Percentiles rank a stretch among this genome's conserved stretches.
Evolutionary conservation across 64 coral and sea anemone species (phyloP).

Genomic region (Astreopora myriophthalma): DNA sequence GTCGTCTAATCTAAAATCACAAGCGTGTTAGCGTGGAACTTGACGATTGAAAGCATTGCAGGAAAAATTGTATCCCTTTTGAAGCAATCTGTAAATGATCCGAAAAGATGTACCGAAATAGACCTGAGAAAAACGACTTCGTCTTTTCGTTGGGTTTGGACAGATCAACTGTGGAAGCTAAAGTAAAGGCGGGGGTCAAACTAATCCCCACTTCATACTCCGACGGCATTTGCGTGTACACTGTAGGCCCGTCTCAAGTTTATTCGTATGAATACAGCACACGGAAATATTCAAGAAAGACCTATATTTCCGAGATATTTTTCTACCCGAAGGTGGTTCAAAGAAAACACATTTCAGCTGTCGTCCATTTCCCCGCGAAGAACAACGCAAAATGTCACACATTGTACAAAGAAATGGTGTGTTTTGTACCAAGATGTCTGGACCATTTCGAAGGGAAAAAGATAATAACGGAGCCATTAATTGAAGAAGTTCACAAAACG

Average conservation of each 20-base stretch:
- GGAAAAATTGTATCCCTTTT: neutral
- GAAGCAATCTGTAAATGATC: neutral
- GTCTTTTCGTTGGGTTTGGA: neutral
- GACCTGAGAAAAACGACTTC: neutral
- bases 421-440: constrained; percentile 6
- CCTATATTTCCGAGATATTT: constrained; percentile 6
- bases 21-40: neutral
- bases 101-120: neutral
- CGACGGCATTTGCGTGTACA: constrained; percentile 12
- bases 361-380: constrained; percentile 7
- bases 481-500: constrained; percentile 25
- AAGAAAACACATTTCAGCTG: constrained; percentile 13
- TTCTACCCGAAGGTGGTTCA: constrained; percentile 34
- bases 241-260: neutral
- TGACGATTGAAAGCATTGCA: too few relatives aligned
- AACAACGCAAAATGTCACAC: constrained; percentile 14
- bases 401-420: constrained; percentile 1
- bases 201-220: neutral
- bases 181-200: neutral
- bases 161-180: neutral
- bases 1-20: neutral
- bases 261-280: constrained; percentile 2
- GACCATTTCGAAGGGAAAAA: constrained; percentile 19
- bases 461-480: neutral
- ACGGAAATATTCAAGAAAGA: neutral